These are phyloP conservation scores for Zaprionus davidi DNA, from an alignment of 1,140 invertebrate genomes.

Conservation along the genomic window DNA sequence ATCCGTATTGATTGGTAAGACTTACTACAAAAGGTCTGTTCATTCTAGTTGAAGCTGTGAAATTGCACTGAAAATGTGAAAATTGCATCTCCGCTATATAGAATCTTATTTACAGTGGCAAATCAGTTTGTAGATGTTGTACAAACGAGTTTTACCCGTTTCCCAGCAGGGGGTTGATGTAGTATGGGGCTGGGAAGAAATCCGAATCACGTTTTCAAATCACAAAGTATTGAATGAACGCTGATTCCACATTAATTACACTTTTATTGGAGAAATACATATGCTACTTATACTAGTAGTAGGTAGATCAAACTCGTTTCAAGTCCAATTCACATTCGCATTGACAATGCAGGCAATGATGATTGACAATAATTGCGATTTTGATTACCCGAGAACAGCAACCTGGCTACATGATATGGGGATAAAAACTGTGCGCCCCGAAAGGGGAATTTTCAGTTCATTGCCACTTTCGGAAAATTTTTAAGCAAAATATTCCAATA, in stretches of 20 bases:
- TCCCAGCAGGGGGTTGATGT: background rate
- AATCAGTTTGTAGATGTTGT: conserved; percentile 8
- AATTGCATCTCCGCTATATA: conserved; percentile 28
- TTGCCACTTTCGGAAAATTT: conserved; percentile 25
- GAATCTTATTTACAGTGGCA: conserved; percentile 40
- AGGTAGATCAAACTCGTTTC: conserved; percentile 35
- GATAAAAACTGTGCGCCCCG: background rate
- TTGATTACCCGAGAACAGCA: conserved; percentile 24
- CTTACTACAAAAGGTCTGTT: conserved; percentile 53
- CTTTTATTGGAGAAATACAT: conserved; percentile 2
- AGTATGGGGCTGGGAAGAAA: background rate
- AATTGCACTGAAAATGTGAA: conserved; percentile 55
- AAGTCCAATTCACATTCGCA: conserved; percentile 52
- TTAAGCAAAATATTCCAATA: conserved; percentile 7
- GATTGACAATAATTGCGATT: conserved; percentile 69
- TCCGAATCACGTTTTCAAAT: conserved; percentile 3
- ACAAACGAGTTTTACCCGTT: conserved; percentile 65
- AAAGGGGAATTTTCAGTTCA: background rate
- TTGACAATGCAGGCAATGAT: conserved; percentile 36
- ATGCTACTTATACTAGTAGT: background rate
- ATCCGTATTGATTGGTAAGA: conserved; percentile 3
- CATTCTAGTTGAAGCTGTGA: conserved; percentile 59
- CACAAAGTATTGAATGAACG: conserved; percentile 42
- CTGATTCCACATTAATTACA: conserved; percentile 48
- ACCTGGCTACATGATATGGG: background rate